A percentile compares a stretch with the other conserved stretches of the same genome.
Evolutionary conservation across 2,113 vertebrate species (phyloP).

Genomic region (Lipophrys pholis): DNA sequence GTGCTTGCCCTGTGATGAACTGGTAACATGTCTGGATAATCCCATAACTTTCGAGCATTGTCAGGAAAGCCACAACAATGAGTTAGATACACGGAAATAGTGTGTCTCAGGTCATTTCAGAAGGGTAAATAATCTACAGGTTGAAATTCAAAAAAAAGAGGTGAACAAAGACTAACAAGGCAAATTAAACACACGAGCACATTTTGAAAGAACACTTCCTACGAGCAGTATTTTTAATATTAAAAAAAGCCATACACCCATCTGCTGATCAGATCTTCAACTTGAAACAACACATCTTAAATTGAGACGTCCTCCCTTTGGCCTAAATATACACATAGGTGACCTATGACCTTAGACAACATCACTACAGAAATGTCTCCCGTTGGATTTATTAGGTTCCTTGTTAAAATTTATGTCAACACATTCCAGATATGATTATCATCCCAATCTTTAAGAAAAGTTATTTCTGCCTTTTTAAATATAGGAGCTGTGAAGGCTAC

Average conservation of each 20-base stretch:
- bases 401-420: not conserved
- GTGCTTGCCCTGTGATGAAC: too few relatives aligned
- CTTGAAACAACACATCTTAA: not conserved
- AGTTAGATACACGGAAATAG: too few relatives aligned
- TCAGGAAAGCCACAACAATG: too few relatives aligned
- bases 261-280: constrained; percentile 1
- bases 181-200: too few relatives aligned
- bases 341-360: not conserved
- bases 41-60: too few relatives aligned
- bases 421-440: not conserved
- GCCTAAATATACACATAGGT: not conserved
- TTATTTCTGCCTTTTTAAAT: constrained; percentile 13
- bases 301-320: not conserved
- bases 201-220: too few relatives aligned
- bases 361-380: not conserved
- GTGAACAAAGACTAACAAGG: too few relatives aligned
- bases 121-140: too few relatives aligned
- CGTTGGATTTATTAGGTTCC: not conserved
- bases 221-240: not conserved
- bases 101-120: too few relatives aligned
- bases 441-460: not conserved
- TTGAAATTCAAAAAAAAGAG: too few relatives aligned
- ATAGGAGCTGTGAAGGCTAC: constrained; percentile 30
- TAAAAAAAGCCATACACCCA: not conserved
- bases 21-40: too few relatives aligned